These are phyloP conservation scores for Prolemur simus DNA, from an alignment of 2,113 vertebrate species.

Conservation along the genomic window DNA sequence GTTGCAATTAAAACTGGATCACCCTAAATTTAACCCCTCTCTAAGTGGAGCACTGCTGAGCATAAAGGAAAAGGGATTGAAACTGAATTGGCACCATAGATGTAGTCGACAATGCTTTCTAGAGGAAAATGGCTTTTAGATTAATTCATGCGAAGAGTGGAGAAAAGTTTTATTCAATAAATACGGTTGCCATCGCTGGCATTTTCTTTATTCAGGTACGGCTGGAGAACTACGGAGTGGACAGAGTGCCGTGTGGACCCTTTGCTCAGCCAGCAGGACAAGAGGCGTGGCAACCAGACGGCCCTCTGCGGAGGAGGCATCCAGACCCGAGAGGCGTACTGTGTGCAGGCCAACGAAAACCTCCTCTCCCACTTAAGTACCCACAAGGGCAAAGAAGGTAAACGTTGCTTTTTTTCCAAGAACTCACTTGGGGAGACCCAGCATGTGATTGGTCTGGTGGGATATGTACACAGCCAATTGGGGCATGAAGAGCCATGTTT, in stretches of 20 bases:
- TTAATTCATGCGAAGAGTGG: not conserved
- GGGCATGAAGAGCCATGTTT: not conserved
- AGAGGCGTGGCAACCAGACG: conserved; percentile 93
- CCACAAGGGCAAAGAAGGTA: conserved; percentile 92
- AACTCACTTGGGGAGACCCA: not conserved
- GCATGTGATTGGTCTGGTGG: not conserved
- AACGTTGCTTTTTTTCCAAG: not conserved
- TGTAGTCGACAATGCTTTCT: not conserved
- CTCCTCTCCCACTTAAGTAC: conserved; percentile 87
- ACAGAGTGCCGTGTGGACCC: conserved; percentile 93
- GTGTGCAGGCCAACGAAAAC: conserved; percentile 91
- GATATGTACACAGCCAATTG: fast-evolving
- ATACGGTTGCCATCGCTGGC: fast-evolving
- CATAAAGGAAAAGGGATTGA: not conserved
- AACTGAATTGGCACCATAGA: not conserved
- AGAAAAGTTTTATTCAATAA: not conserved
- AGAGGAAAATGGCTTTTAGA: not conserved
- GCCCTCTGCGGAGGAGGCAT: conserved; percentile 95
- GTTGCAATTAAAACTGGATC: conserved; percentile 47
- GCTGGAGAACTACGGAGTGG: conserved; percentile 96
- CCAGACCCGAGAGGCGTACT: conserved; percentile 94
- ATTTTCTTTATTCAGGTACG: conserved; percentile 83
- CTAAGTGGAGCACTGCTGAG: not conserved
- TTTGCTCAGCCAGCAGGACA: conserved; percentile 96
- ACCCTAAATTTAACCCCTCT: conserved; percentile 33